Percentiles rank a stretch among this genome's conserved stretches.
Evolutionary conservation across 2,113 vertebrate species (phyloP).

Genomic region (Pogona vitticeps): DNA sequence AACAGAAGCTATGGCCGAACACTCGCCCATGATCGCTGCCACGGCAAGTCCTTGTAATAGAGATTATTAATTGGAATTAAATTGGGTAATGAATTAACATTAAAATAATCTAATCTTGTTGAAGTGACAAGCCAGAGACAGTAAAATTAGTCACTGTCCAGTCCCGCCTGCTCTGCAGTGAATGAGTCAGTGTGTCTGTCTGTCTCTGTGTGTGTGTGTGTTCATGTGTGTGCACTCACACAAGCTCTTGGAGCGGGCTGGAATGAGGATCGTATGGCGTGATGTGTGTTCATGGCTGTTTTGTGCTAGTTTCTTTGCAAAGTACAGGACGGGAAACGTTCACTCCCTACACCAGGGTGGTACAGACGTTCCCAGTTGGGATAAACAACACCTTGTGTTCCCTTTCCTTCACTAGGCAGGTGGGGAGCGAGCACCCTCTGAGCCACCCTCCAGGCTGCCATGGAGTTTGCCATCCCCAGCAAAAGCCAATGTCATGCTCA

Average conservation of each 20-base stretch:
- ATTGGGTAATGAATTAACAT: conserved; percentile 70
- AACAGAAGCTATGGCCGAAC: conserved; percentile 1
- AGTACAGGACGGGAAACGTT: background rate
- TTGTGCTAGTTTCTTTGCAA: background rate
- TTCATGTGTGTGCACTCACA: no score
- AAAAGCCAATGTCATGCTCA: background rate
- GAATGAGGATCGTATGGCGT: conserved; percentile 50
- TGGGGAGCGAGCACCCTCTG: background rate
- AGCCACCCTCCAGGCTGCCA: background rate
- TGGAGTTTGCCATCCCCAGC: background rate
- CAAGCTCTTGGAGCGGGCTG: conserved; percentile 42
- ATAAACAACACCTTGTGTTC: background rate
- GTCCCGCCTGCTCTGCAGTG: conserved; percentile 41
- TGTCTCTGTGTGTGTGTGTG: conserved; percentile 22
- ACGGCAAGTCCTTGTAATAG: conserved; percentile 25
- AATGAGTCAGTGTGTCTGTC: background rate
- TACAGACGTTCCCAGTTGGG: background rate
- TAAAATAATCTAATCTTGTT: conserved; percentile 69
- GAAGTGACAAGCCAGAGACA: conserved; percentile 50
- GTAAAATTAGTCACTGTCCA: conserved; percentile 63
- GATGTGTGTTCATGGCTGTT: background rate
- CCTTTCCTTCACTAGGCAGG: background rate
- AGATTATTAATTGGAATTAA: conserved; percentile 66
- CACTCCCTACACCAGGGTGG: background rate
- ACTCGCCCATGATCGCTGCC: conserved; percentile 17